Conservation (phyloP, 2,797 vertebrate genomes). For the Antrozous pallidus region DNA sequence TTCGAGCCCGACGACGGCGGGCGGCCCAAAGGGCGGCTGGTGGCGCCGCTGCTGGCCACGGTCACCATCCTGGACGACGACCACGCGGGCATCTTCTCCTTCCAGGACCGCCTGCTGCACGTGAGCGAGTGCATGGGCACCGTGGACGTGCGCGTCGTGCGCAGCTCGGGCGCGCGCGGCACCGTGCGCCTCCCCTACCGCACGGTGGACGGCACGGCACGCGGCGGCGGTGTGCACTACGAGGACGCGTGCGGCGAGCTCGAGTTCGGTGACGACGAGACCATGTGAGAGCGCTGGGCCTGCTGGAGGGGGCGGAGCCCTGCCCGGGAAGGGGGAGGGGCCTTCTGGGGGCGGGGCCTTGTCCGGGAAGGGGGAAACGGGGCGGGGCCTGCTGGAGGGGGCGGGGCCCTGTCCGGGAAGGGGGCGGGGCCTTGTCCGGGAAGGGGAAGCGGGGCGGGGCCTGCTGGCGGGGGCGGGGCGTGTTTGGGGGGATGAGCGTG, state of each 20-base stretch:
- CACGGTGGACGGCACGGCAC: constrained; percentile 88
- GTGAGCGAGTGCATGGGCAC: constrained; percentile 95
- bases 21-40: constrained; percentile 87
- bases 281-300: constrained; percentile 86
- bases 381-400: not conserved
- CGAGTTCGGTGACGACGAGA: constrained; percentile 95
- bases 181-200: constrained; percentile 92
- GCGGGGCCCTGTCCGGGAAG: not conserved
- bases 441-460: too few species aligned
- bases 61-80: constrained; percentile 98
- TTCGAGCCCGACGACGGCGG: constrained; percentile 90
- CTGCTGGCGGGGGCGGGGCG: not conserved
- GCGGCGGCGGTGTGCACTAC: constrained; percentile 88
- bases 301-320: not conserved
- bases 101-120: constrained; percentile 88
- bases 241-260: constrained; percentile 91
- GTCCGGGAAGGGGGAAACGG: not conserved
- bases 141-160: constrained; percentile 91
- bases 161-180: constrained; percentile 92
- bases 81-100: constrained; percentile 96
- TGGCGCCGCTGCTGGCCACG: constrained; percentile 90
- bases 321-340: not conserved
- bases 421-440: not conserved
- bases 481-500: too few species aligned
- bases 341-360: not conserved